These are phyloP conservation scores for Ardeotis arabs DNA, from an alignment of 2,113 vertebrate species.

Conservation along the genomic window DNA sequence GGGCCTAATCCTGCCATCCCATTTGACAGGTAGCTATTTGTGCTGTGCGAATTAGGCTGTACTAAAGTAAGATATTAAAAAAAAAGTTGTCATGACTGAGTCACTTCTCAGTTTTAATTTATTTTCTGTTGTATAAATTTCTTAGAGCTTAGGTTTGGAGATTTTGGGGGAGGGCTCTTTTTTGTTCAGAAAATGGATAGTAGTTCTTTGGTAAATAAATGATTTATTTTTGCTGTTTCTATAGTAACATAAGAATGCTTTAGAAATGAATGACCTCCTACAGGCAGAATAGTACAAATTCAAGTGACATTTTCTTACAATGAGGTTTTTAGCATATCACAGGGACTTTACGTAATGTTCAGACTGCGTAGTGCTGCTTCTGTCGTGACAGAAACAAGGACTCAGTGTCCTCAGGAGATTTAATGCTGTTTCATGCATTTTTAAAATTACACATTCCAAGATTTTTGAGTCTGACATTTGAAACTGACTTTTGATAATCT, in stretches of 20 bases:
- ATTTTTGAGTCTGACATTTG: constrained; percentile 61
- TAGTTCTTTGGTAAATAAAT: neutral
- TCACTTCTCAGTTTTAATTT: neutral
- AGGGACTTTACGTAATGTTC: constrained; percentile 48
- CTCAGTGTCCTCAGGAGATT: constrained; percentile 59
- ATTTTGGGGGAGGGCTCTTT: neutral
- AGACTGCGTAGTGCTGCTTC: constrained; percentile 7
- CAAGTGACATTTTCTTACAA: constrained; percentile 76
- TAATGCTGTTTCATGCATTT: constrained; percentile 71
- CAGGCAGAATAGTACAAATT: constrained; percentile 59
- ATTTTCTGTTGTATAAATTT: neutral
- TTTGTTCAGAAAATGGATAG: constrained; percentile 1
- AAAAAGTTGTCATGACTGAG: neutral
- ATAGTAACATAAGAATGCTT: constrained; percentile 61
- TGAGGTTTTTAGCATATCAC: constrained; percentile 63
- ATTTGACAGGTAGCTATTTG: neutral
- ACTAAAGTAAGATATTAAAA: neutral
- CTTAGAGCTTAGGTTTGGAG: neutral
- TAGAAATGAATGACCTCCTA: constrained; percentile 62
- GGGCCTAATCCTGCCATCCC: neutral
- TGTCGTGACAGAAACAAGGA: constrained; percentile 56
- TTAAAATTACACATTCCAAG: constrained; percentile 48
- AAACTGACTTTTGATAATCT: constrained; percentile 40
- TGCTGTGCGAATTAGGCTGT: neutral
- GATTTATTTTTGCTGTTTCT: constrained; percentile 33